Percentiles rank a stretch among this genome's conserved stretches.
Evolutionary conservation across 2,113 vertebrate species (phyloP).

Genomic region (Camelus dromedarius): DNA sequence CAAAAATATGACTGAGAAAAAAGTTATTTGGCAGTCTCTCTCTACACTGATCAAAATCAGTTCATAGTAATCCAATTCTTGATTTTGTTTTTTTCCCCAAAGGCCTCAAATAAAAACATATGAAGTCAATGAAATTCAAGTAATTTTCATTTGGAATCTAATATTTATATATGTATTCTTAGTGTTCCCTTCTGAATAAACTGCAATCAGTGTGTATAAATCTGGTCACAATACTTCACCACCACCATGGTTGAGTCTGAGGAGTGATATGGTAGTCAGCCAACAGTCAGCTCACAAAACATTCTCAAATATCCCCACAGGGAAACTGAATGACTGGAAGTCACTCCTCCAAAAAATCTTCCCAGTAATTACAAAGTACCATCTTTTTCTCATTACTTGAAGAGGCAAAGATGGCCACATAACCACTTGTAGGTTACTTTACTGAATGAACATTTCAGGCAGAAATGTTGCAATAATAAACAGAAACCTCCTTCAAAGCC

Average conservation of each 20-base stretch:
- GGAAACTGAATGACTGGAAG: background rate
- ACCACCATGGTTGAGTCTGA: background rate
- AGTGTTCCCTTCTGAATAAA: conserved; percentile 4
- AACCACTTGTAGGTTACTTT: background rate
- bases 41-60: background rate
- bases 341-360: background rate
- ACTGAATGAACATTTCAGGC: background rate
- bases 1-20: conserved; percentile 56
- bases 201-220: background rate
- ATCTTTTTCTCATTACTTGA: background rate
- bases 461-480: background rate
- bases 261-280: background rate
- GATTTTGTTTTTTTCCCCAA: background rate
- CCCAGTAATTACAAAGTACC: background rate
- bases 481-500: background rate
- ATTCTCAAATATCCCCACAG: background rate
- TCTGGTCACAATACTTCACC: background rate
- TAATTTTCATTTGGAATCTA: conserved; percentile 35
- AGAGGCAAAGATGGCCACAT: background rate
- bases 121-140: conserved; percentile 15
- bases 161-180: background rate
- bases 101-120: conserved; percentile 2
- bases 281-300: background rate
- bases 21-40: conserved; percentile 26
- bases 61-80: background rate